Conservation (phyloP, 2,797 vertebrate species). For the Acanthurus leucopareius region DNA sequence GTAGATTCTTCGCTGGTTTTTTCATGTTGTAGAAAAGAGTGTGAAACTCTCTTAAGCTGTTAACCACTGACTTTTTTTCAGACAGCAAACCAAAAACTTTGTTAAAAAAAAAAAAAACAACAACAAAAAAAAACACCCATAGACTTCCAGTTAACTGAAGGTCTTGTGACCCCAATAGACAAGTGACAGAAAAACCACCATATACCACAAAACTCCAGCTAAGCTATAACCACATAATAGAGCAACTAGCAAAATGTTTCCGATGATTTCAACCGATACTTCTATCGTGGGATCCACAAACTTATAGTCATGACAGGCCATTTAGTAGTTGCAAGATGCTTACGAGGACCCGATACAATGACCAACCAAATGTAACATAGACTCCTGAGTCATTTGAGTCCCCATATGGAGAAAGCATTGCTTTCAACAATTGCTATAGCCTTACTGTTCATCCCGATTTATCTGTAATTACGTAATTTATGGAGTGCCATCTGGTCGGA, state of each 20-base stretch:
- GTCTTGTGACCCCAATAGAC: no score
- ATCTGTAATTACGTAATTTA: conserved; percentile 60
- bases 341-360: conserved; percentile 15
- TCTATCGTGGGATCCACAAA: conserved; percentile 13
- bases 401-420: conserved; percentile 20
- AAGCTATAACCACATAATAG: neutral
- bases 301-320: conserved; percentile 19
- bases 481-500: conserved; percentile 41
- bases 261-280: neutral
- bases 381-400: conserved; percentile 26
- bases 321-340: conserved; percentile 11
- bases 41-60: no score
- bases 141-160: no score
- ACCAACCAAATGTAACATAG: conserved; percentile 19
- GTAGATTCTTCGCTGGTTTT: no score
- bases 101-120: no score
- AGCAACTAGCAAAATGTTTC: conserved; percentile 2
- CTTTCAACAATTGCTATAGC: conserved; percentile 25
- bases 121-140: no score
- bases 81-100: no score
- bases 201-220: neutral
- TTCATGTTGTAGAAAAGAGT: no score
- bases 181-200: conserved; percentile 5
- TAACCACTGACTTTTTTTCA: no score
- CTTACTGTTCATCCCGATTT: neutral